Evolutionary conservation across 2,797 vertebrate genomes (phyloP).

Genomic region (Sebastes variabilis): DNA sequence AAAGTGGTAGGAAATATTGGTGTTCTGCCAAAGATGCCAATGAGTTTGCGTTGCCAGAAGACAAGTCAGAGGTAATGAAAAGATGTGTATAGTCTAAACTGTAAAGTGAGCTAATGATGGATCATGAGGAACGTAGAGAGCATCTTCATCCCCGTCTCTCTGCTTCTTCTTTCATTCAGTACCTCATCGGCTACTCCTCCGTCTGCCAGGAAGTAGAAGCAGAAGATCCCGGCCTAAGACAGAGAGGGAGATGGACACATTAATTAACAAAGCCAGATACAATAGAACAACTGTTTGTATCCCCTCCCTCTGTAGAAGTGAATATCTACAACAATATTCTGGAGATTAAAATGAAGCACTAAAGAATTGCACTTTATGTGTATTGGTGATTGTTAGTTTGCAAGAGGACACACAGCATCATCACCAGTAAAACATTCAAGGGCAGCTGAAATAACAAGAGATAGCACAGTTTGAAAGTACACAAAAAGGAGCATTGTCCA

Average conservation of each 20-base stretch:
- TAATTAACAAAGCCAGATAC: background rate
- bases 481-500: slow-evolving; percentile 50
- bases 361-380: background rate
- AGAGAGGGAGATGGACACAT: slow-evolving; percentile 22
- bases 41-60: background rate
- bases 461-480: background rate
- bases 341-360: background rate
- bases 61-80: slow-evolving; percentile 11
- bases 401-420: background rate
- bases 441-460: slow-evolving; percentile 38
- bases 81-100: background rate
- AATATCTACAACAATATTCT: background rate
- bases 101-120: slow-evolving; percentile 22
- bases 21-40: background rate
- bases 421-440: background rate
- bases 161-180: slow-evolving; percentile 1
- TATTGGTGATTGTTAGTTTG: background rate
- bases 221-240: slow-evolving; percentile 23
- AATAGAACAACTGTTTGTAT: background rate
- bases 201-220: background rate
- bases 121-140: slow-evolving; percentile 4
- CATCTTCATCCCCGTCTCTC: slow-evolving; percentile 21
- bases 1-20: background rate
- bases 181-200: background rate
- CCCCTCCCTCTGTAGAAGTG: background rate